Base-by-base conservation (phyloP, 1,140 invertebrate genomes). In the Mamestra configurata region DNA sequence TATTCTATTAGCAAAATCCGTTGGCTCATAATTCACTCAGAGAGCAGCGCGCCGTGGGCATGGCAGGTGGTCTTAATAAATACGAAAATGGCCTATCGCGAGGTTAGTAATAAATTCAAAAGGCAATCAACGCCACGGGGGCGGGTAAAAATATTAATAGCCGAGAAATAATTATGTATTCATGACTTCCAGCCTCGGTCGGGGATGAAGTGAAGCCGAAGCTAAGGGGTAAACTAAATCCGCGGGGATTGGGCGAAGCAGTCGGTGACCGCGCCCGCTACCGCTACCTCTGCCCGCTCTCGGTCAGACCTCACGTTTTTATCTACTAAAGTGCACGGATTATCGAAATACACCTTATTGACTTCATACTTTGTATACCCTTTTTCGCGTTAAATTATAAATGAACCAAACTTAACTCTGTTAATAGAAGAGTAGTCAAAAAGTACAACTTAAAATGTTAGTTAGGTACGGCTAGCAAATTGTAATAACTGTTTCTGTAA, bases 41-140 rank as follows among this genome's bases (percentile, higher is more conserved):
- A 88, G 86, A 89, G 87, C 85, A 90, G 88, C 86, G 89, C 92
- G 83, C 77, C 82, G 88, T 71, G 82, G 86, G 73, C 91, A 83
- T 90, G 87, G 90, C 91, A 92, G 93, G 93, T 93, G 93, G 93
- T 95, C 92, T 93, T 93, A 94, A 95, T 95, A 95, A 95, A 93
- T 94, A 95, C 89, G 91, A 89, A 90, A 93, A 94, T 90, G 91
- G 87, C 88, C 91, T 93, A 94, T 93, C 87, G 88, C 85, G 79
- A 87, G 90, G 88, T 93, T 92, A 90, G 92, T 94, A 93, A 94
- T 94, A 95, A 95, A 95, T 95, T 95, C 93, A 95, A 92, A 90
- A 94, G 92, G 92, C 93, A 95, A 95, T 95, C 93, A 95, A 94
- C 92, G 92, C 93, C 81, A 88, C 89, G 83, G 90, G 86, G 88